Evolutionary conservation across 2,888 invertebrate genomes (phyloP), one percentile per base, ranked within the genome.

Genomic region (Caenorhabditis sp.): DNA sequence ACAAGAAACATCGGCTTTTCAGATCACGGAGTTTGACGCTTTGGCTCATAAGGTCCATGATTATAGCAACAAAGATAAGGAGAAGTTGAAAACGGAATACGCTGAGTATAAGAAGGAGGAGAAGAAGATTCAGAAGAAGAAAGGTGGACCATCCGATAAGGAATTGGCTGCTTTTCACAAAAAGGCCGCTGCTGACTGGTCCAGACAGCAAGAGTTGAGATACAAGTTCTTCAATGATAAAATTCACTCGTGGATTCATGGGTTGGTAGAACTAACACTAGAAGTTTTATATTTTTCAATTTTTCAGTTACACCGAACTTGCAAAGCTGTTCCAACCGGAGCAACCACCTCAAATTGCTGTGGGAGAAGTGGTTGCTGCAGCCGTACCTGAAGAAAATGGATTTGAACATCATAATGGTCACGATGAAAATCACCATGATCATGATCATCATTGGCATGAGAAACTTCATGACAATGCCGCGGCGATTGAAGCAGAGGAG

Each of bases 191-290:
- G 56, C 58, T 15, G 69, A 76, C n/a, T 85, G 84, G 82, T 58
- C 77, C 1, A 74, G 65, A 8, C 85, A 86, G 47, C 87, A 87
- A 35, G 86, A 85, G 60, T 40, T 87, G 61, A 74, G 87, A 24
- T 87, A 87, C 81, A 86, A 84, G 51, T 87, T 84, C 53, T 87
- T 86, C 72, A 69, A 84, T 53, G 84, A 86, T 20, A 85, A 86
- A 62, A 80, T 86, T 22, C 67, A 79, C 8, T 65, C 78, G 11
- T 86, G 86, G 87, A 83, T 87, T 32, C 51, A 81, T 5, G 83
- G 78, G 87, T 85, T 18, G 62, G 78, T 40, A 40, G n/a, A n/a
- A n/a, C n/a, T n/a, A n/a, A n/a, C n/a, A n/a, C n/a, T n/a, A n/a
- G n/a, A n/a, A n/a, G n/a, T n/a, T n/a, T n/a, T n/a, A n/a, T n/a